Evolutionary conservation across 2,797 vertebrate species (phyloP).

Genomic region (Tokudaia muenninki): DNA sequence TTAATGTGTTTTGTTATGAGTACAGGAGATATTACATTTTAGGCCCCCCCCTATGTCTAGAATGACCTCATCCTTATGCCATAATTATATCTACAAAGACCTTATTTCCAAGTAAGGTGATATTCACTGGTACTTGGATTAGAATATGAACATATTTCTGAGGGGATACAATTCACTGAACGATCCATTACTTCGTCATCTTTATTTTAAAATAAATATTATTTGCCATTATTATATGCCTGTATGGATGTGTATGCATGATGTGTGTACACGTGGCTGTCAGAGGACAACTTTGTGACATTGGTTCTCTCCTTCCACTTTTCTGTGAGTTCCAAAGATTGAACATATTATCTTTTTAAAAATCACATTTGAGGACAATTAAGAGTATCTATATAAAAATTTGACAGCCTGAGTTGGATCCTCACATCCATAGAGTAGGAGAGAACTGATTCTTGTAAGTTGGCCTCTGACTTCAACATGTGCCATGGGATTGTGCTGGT

Average conservation of each 20-base stretch:
- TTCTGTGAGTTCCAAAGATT: not conserved
- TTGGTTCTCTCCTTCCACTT: not conserved
- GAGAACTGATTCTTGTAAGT: not conserved
- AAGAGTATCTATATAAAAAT: not conserved
- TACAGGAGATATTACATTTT: constrained; percentile 37
- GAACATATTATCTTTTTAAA: not conserved
- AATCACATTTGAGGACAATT: not conserved
- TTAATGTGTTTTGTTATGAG: constrained; percentile 14
- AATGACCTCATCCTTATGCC: constrained; percentile 8
- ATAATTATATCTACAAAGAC: not conserved
- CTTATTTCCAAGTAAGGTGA: constrained; percentile 18
- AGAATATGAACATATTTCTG: not conserved
- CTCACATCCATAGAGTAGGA: not conserved
- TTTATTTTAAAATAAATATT: not conserved
- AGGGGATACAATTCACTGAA: not conserved
- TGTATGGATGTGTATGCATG: not conserved
- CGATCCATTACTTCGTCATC: not conserved
- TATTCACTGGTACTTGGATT: not conserved
- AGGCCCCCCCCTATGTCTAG: not conserved
- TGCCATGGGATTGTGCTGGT: not conserved
- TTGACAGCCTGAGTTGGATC: not conserved
- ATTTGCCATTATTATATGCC: not conserved
- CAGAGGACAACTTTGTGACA: not conserved
- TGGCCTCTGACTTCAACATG: not conserved
- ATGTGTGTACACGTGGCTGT: not conserved